Evolutionary conservation across 2,797 vertebrate species (phyloP).

Genomic region (Philypnodon macrostomus): DNA sequence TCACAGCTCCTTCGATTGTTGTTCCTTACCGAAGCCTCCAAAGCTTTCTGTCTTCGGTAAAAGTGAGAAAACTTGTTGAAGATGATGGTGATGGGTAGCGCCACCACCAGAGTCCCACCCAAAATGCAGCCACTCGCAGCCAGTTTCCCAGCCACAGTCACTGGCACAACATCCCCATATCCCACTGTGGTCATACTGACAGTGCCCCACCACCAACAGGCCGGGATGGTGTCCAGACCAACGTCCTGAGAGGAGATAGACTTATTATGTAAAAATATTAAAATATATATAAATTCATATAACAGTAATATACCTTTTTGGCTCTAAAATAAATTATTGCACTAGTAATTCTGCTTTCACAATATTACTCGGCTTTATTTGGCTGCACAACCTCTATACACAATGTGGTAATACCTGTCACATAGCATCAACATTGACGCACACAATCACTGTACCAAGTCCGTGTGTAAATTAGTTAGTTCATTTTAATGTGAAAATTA

Average conservation of each 20-base stretch:
- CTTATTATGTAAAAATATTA: background rate
- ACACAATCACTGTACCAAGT: too few relatives aligned
- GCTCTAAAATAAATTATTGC: too few relatives aligned
- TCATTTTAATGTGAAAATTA: too few relatives aligned
- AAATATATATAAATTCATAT: too few relatives aligned
- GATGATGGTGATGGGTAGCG: constrained; percentile 97
- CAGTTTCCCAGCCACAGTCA: constrained; percentile 91
- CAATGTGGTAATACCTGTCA: too few relatives aligned
- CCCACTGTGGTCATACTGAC: constrained; percentile 98
- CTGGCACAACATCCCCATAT: constrained; percentile 92
- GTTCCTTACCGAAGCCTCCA: constrained; percentile 92
- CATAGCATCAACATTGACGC: too few relatives aligned
- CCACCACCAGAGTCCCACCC: constrained; percentile 92
- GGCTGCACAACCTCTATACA: too few relatives aligned
- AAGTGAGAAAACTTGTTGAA: constrained; percentile 99
- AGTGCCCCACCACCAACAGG: constrained; percentile 99
- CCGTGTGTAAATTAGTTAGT: too few relatives aligned
- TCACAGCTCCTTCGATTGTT: constrained; percentile 69
- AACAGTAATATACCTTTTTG: too few relatives aligned
- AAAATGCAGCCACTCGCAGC: constrained; percentile 94
- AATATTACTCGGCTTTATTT: too few relatives aligned
- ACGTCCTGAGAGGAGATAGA: constrained; percentile 61
- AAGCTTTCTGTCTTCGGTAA: constrained; percentile 92
- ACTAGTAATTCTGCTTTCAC: too few relatives aligned
- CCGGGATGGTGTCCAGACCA: constrained; percentile 93